phyloP scores from a whole-genome alignment of 1,140 invertebrate genomes.

The Drosophila kurseongensis region DNA sequence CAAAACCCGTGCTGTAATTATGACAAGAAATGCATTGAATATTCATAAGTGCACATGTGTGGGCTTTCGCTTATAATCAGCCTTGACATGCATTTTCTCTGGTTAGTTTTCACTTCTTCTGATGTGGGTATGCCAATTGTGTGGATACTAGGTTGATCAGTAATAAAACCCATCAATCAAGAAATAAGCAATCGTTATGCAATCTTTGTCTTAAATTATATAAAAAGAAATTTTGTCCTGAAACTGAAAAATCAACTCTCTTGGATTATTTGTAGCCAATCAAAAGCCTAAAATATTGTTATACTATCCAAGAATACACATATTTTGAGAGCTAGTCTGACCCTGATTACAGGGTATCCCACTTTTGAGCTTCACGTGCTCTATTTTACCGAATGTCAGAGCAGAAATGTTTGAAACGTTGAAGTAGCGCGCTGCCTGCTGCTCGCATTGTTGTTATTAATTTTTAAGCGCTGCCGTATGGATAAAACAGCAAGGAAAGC shows the following conservation, averaged over 20 bases:
- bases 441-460: constrained; percentile 58
- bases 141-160: neutral
- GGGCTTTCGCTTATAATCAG: constrained; percentile 55
- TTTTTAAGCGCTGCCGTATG: constrained; percentile 60
- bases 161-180: neutral
- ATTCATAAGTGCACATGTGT: constrained; percentile 66
- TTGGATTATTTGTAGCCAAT: no score
- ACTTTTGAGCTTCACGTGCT: neutral
- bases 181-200: no score
- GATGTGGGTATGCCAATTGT: neutral
- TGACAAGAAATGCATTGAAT: constrained; percentile 77
- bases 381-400: constrained; percentile 38
- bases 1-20: constrained; percentile 57
- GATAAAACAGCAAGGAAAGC: constrained; percentile 27
- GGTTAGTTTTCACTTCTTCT: constrained; percentile 7
- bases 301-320: no score
- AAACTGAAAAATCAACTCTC: no score
- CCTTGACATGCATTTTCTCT: constrained; percentile 70
- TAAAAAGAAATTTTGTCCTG: no score
- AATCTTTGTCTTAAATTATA: no score
- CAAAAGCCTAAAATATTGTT: no score
- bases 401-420: constrained; percentile 48
- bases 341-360: neutral
- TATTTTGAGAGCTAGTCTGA: no score
- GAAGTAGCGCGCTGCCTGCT: constrained; percentile 21